Percentiles rank a stretch among this genome's conserved stretches.
Evolutionary conservation across 2,888 invertebrate species (phyloP).

Genomic region (Pyrochroa serraticornis): DNA sequence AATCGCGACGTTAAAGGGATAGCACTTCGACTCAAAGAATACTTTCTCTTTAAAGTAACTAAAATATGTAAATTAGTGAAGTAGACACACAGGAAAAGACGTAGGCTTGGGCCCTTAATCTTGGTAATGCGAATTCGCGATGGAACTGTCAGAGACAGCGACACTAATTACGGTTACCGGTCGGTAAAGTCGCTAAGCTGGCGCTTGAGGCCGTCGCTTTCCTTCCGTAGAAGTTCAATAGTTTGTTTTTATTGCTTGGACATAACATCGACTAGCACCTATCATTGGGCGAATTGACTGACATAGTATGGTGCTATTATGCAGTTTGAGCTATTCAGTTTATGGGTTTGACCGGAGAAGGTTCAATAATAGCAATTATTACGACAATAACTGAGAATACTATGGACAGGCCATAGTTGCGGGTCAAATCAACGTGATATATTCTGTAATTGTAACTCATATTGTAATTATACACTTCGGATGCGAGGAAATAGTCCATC

Average conservation of each 20-base stretch:
- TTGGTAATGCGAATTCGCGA: constrained; percentile 12
- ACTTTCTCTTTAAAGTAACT: neutral
- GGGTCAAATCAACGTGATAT: neutral
- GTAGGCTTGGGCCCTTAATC: constrained; percentile 6
- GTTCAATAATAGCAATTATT: too few species aligned
- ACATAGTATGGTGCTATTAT: too few species aligned
- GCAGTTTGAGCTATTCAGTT: too few species aligned
- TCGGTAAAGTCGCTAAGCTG: constrained; percentile 6
- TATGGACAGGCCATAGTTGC: neutral
- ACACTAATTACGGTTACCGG: constrained; percentile 12
- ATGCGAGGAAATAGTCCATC: constrained; percentile 17
- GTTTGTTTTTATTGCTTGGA: constrained; percentile 12
- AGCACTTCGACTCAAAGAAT: neutral
- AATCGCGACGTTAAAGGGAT: too few species aligned
- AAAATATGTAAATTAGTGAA: neutral
- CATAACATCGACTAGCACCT: too few species aligned
- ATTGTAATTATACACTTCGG: constrained; percentile 21
- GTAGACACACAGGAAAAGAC: neutral
- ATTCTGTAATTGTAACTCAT: neutral
- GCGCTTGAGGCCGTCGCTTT: constrained; percentile 10
- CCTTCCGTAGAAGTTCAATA: neutral
- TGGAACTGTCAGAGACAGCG: constrained; percentile 12
- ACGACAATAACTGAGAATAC: too few species aligned
- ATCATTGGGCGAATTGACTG: too few species aligned
- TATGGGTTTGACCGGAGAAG: too few species aligned